Percentiles rank a stretch among this genome's conserved stretches.
Evolutionary conservation across 2,888 invertebrate genomes (phyloP).

Genomic region (Charanyca ferruginea): DNA sequence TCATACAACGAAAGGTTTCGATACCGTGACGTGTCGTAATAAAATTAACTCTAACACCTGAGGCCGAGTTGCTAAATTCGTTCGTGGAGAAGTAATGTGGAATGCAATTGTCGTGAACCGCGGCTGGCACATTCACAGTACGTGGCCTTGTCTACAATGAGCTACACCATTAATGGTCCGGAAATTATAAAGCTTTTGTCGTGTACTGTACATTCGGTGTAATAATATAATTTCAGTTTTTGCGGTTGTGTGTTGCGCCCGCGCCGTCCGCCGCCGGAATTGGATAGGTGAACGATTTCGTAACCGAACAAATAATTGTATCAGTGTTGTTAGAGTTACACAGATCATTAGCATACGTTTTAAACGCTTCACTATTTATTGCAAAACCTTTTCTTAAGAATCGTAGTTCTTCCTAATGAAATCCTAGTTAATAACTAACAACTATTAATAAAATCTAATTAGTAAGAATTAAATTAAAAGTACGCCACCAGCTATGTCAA

Average conservation of each 20-base stretch:
- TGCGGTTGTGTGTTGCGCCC: slow-evolving; percentile 55
- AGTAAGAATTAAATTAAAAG: slow-evolving; percentile 35
- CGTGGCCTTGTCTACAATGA: slow-evolving; percentile 83
- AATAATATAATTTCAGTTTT: slow-evolving; percentile 70
- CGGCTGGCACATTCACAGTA: slow-evolving; percentile 78
- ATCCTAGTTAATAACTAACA: slow-evolving; percentile 21
- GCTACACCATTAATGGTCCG: slow-evolving; percentile 84
- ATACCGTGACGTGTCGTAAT: slow-evolving; percentile 70
- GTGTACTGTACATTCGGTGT: slow-evolving; percentile 72
- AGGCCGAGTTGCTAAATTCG: slow-evolving; percentile 79
- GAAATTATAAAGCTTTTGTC: slow-evolving; percentile 85
- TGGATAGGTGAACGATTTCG: slow-evolving; percentile 74
- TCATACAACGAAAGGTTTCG: slow-evolving; percentile 76
- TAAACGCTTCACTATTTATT: slow-evolving; percentile 10
- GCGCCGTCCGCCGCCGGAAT: slow-evolving; percentile 66
- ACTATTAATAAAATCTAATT: slow-evolving; percentile 36
- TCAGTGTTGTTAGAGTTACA: slow-evolving; percentile 50
- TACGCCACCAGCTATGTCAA: slow-evolving; percentile 27
- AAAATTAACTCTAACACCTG: slow-evolving; percentile 77
- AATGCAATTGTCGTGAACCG: slow-evolving; percentile 85
- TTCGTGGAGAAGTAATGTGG: slow-evolving; percentile 77
- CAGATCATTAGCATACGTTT: slow-evolving; percentile 43
- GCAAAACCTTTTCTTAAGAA: slow-evolving; percentile 1
- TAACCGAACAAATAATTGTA: slow-evolving; percentile 68
- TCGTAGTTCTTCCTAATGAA: not conserved